Base-by-base conservation (phyloP, 2,888 invertebrate species). In the Himalopsyche anomala region DNA sequence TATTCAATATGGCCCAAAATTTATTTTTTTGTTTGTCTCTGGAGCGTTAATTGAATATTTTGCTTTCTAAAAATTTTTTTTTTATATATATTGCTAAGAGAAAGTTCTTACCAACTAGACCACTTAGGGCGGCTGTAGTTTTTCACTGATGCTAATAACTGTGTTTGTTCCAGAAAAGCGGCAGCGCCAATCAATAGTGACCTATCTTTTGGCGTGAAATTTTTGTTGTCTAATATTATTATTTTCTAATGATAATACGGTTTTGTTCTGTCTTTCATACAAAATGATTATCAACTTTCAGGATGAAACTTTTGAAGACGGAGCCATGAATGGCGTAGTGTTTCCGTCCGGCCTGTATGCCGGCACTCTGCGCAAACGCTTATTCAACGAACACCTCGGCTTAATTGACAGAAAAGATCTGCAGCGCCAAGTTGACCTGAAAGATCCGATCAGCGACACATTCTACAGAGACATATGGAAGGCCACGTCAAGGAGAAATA, bases 311-410 rank as follows among this genome's bases (percentile, higher is more conserved):
- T 97, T 96, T 91, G 95, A 95, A 80, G 96, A 96, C 88, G 96
- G 97, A 3, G 92, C 94, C 19, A 97, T 99, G 96, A 96, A 97
- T 91, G 97, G 97, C 0, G 93, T 95, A 87, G 92, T 95, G 4
- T 97, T 96, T 91, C 95, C 96, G 15, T 96, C 96, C 89, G 99
- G 99, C 0, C 94, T 95, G 87, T 98, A 97, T 90, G 98, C 98
- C 0, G 97, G 97, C 0, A 95, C 96, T 12, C 92, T 99, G 28
- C 93, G 99, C 55, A 96, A 96, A 90, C 95, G 96, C 80, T 92
- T 99, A 82, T 99, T 99, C 92, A 94, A 96, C 87, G 99, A 99
- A 91, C 99, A 99, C 91, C 94, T 99, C 82, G 99, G 99, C 4
- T 91, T 91, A 2, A 89, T 91, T 91, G 94, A 92, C 17, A 91